Conservation (phyloP, 2,888 invertebrate species). For the Cryptocephalus moraei region DNA sequence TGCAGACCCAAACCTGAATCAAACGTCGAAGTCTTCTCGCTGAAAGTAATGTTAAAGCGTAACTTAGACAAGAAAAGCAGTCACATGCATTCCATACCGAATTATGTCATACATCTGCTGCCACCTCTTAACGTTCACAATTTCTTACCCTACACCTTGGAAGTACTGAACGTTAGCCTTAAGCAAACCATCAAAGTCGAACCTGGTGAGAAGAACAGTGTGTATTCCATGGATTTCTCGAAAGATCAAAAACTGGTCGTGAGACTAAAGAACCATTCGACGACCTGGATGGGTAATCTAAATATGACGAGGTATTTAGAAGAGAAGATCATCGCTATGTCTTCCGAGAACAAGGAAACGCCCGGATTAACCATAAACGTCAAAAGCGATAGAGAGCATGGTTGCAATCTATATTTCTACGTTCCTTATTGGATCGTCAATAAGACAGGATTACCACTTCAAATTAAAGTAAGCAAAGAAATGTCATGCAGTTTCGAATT, state of each 20-base stretch:
- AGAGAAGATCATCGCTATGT: conserved; percentile 36
- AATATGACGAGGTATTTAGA: conserved; percentile 56
- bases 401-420: conserved; percentile 58
- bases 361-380: conserved; percentile 60
- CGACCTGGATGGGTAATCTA: conserved; percentile 61
- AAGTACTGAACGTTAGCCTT: conserved; percentile 43
- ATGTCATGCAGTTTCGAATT: not conserved
- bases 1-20: conserved; percentile 55
- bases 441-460: conserved; percentile 74
- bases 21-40: conserved; percentile 53
- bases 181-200: conserved; percentile 47
- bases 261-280: conserved; percentile 49
- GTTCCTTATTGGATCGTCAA: conserved; percentile 86
- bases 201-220: conserved; percentile 59
- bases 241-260: conserved; percentile 44
- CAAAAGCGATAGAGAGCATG: conserved; percentile 51
- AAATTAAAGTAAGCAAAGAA: conserved; percentile 53
- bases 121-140: conserved; percentile 69
- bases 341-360: conserved; percentile 56
- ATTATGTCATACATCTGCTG: conserved; percentile 59
- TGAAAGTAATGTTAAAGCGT: conserved; percentile 44
- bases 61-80: conserved; percentile 27
- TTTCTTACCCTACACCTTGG: conserved; percentile 62
- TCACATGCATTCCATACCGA: conserved; percentile 47
- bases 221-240: conserved; percentile 56